Evolutionary conservation across 2,888 invertebrate species (phyloP).

Genomic region (Blera fallax): DNA sequence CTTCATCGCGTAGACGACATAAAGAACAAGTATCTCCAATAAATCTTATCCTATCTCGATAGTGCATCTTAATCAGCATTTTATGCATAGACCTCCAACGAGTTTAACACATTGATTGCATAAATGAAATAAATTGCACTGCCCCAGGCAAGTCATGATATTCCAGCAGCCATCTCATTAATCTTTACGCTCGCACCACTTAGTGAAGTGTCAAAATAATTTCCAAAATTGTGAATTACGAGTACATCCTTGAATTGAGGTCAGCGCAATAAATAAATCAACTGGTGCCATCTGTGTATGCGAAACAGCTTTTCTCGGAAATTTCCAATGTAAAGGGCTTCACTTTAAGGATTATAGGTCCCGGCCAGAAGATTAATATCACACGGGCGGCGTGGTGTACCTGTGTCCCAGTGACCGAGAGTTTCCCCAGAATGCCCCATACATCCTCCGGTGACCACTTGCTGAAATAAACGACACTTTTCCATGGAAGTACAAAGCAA

Average conservation of each 20-base stretch:
- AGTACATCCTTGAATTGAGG: conserved; percentile 29
- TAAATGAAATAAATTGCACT: not conserved
- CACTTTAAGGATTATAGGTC: not conserved
- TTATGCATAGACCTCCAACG: not conserved
- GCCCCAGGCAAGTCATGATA: not conserved
- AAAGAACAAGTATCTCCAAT: not conserved
- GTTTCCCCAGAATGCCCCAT: not conserved
- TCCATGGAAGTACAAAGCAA: not conserved
- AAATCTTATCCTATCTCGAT: not conserved
- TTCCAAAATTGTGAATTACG: not conserved
- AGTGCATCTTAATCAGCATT: not conserved
- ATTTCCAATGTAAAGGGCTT: not conserved
- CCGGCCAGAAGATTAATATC: conserved; percentile 23
- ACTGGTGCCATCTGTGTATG: not conserved
- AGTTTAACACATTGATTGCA: not conserved
- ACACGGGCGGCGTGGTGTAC: no score
- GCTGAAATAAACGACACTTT: conserved; percentile 31
- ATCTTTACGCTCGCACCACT: conserved; percentile 26
- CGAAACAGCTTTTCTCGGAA: not conserved
- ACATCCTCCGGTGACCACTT: not conserved
- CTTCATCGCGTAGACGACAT: not conserved
- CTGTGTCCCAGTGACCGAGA: not conserved
- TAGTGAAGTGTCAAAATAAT: conserved; percentile 22
- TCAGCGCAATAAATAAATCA: conserved; percentile 20
- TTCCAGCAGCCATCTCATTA: not conserved